phyloP scores from a whole-genome alignment of 2,797 vertebrate genomes.

The Microctenopoma lineatum region DNA sequence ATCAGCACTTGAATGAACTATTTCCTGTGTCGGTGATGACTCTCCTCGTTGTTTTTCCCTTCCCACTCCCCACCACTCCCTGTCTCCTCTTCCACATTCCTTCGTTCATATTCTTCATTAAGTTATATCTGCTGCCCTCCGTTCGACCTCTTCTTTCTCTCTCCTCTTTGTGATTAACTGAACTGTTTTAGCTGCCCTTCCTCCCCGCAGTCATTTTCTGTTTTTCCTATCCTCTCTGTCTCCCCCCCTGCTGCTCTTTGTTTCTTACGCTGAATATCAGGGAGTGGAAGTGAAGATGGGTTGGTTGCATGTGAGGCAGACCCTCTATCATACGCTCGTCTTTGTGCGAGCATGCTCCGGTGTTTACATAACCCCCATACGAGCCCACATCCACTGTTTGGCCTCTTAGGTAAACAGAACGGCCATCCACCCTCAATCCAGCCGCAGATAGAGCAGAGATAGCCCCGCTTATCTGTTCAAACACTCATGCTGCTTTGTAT shows the following conservation, averaged over 20 bases:
- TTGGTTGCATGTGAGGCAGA: neutral
- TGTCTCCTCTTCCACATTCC: constrained; percentile 34
- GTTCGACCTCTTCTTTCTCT: constrained; percentile 39
- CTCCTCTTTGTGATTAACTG: constrained; percentile 20
- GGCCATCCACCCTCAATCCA: constrained; percentile 56
- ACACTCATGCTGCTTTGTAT: constrained; percentile 69
- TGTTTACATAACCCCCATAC: constrained; percentile 75
- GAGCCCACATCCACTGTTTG: constrained; percentile 65
- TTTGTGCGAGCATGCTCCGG: constrained; percentile 59
- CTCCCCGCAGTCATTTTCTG: constrained; percentile 39
- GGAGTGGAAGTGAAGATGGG: constrained; percentile 34
- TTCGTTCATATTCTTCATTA: constrained; percentile 26
- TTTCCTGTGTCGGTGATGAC: constrained; percentile 49
- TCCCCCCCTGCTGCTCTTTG: constrained; percentile 40
- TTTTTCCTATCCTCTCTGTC: constrained; percentile 13
- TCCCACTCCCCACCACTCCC: constrained; percentile 20
- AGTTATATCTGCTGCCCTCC: constrained; percentile 41
- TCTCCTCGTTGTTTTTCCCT: constrained; percentile 41
- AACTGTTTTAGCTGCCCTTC: constrained; percentile 54
- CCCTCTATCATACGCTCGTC: constrained; percentile 25
- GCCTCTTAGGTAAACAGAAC: constrained; percentile 69
- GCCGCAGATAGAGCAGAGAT: constrained; percentile 63
- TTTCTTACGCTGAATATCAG: constrained; percentile 24
- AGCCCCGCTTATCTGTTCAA: constrained; percentile 69
- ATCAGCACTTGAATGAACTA: constrained; percentile 27